phyloP scores from a whole-genome alignment of 2,888 invertebrate genomes.

The Apamea anceps region DNA sequence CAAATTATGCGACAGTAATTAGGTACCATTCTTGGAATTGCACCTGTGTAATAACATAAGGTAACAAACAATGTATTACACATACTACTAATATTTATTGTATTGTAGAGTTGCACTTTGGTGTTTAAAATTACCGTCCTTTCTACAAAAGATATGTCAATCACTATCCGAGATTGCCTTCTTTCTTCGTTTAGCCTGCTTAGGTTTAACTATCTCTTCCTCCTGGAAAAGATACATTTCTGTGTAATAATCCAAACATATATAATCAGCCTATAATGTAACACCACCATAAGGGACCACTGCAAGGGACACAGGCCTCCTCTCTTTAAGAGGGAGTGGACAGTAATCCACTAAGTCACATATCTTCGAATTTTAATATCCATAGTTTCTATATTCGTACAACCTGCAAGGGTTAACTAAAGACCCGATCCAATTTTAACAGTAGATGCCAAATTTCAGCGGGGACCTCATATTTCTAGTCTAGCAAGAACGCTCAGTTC shows the following conservation, averaged over 20 bases:
- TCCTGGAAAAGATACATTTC: conserved; percentile 90
- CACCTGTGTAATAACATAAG: conserved; percentile 79
- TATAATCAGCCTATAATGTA: too few relatives aligned
- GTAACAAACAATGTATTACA: conserved; percentile 80
- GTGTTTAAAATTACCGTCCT: conserved; percentile 86
- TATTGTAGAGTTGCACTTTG: conserved; percentile 90
- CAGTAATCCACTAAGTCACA: too few relatives aligned
- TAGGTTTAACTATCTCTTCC: conserved; percentile 97
- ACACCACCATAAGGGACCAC: too few relatives aligned
- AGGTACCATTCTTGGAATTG: conserved; percentile 86
- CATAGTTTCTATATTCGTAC: background rate
- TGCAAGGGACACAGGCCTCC: too few relatives aligned
- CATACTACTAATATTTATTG: conserved; percentile 82
- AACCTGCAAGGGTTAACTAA: too few relatives aligned
- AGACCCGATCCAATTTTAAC: too few relatives aligned
- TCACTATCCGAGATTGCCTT: conserved; percentile 98
- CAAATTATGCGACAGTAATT: conserved; percentile 69
- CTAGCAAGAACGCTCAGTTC: too few relatives aligned
- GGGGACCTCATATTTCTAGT: too few relatives aligned
- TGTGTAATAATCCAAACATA: too few relatives aligned
- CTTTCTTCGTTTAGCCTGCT: conserved; percentile 97
- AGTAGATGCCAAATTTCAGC: too few relatives aligned
- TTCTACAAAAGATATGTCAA: conserved; percentile 91
- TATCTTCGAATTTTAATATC: background rate
- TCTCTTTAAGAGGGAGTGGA: too few relatives aligned